These are phyloP conservation scores for Hassar affinis DNA, from an alignment of 2,113 vertebrate genomes.

Conservation along the genomic window DNA sequence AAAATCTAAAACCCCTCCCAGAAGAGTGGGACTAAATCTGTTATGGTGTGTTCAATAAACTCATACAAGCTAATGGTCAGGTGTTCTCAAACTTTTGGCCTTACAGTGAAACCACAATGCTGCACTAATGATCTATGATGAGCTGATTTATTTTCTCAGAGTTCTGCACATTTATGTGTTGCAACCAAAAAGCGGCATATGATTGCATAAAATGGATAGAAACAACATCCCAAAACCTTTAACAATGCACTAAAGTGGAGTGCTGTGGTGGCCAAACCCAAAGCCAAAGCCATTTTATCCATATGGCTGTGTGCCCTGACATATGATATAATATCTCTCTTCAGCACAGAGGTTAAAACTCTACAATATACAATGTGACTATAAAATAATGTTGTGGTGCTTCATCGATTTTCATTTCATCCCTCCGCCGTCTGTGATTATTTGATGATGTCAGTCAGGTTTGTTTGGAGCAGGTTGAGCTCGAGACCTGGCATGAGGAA, in stretches of 20 bases:
- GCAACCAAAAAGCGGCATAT: too few relatives aligned
- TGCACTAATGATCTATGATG: neutral
- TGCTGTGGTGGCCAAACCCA: too few relatives aligned
- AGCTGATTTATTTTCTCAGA: neutral
- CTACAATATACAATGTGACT: neutral
- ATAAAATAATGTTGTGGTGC: neutral
- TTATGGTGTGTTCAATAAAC: neutral
- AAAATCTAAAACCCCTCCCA: neutral
- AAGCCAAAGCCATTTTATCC: neutral
- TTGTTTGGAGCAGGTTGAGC: neutral
- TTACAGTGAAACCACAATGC: neutral
- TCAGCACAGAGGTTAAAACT: neutral
- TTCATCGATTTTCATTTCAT: neutral
- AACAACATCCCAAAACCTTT: neutral
- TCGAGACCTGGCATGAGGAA: neutral
- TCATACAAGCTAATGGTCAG: neutral
- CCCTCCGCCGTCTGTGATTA: neutral
- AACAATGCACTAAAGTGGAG: neutral
- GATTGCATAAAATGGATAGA: neutral
- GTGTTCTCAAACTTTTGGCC: neutral
- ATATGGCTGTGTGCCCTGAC: neutral
- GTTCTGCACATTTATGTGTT: neutral
- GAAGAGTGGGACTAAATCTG: neutral
- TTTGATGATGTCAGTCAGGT: neutral
- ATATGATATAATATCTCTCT: neutral